Conservation (phyloP, 2,797 vertebrate genomes). For the Enteromius fasciolatus region DNA sequence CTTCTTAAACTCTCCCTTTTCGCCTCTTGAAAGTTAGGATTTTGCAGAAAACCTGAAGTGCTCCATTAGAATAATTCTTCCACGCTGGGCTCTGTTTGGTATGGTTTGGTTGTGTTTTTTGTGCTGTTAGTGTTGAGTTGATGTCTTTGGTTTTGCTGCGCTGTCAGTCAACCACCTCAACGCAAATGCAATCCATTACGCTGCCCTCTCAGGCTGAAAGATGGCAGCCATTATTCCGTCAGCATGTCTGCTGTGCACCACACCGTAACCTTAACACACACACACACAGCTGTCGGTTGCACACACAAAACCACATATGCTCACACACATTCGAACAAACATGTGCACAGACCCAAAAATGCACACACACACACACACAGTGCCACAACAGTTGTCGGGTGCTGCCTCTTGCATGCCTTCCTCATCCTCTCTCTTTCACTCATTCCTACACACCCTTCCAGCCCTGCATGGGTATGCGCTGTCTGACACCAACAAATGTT, state of each 20-base stretch:
- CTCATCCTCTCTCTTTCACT: constrained; percentile 12
- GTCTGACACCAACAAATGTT: constrained; percentile 42
- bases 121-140: constrained; percentile 28
- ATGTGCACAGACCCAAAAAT: constrained; percentile 15
- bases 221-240: constrained; percentile 50
- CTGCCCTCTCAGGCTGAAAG: constrained; percentile 51
- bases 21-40: not conserved
- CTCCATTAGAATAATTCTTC: constrained; percentile 21
- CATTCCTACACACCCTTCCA: constrained; percentile 31
- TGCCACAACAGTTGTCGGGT: constrained; percentile 29
- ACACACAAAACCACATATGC: constrained; percentile 19
- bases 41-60: constrained; percentile 1
- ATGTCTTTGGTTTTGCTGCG: constrained; percentile 39
- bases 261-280: constrained; percentile 30
- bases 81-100: constrained; percentile 18
- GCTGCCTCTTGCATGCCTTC: constrained; percentile 32
- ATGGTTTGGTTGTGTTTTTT: constrained; percentile 24
- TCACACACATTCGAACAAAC: constrained; percentile 10
- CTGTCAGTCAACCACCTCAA: constrained; percentile 51
- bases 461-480: constrained; percentile 20
- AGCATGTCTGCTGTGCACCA: constrained; percentile 31
- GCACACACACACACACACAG: constrained; percentile 17
- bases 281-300: constrained; percentile 15
- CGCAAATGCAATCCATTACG: constrained; percentile 43
- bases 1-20: constrained; percentile 3